These are phyloP conservation scores for Elysia chlorotica DNA, from an alignment of 1,140 invertebrate genomes.

Conservation along the genomic window DNA sequence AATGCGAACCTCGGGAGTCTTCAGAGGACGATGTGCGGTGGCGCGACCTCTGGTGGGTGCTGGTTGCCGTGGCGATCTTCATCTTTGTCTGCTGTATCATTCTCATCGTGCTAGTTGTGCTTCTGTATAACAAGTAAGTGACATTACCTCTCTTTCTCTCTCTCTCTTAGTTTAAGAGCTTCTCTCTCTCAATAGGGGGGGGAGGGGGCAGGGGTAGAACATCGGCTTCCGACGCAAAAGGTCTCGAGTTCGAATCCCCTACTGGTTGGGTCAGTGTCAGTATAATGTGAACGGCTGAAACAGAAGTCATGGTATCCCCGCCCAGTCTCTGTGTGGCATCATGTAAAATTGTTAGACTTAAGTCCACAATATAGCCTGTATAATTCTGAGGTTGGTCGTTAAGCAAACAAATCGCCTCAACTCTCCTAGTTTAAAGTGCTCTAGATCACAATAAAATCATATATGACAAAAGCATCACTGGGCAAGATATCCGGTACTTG, in stretches of 20 bases:
- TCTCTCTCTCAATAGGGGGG: neutral
- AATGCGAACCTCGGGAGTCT: slow-evolving; percentile 36
- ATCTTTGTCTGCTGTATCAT: slow-evolving; percentile 47
- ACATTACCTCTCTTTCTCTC: too few relatives aligned
- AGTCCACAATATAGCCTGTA: too few relatives aligned
- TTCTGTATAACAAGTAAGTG: slow-evolving; percentile 40
- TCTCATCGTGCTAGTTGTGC: slow-evolving; percentile 36
- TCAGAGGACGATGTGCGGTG: slow-evolving; percentile 30
- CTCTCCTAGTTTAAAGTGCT: too few relatives aligned
- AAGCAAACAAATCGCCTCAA: too few relatives aligned
- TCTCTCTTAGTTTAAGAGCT: neutral
- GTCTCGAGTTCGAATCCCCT: neutral
- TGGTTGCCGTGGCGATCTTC: slow-evolving; percentile 52
- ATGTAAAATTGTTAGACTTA: too few relatives aligned
- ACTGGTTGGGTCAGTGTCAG: neutral
- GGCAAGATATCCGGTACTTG: too few relatives aligned
- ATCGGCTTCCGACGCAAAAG: neutral
- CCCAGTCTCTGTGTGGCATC: too few relatives aligned
- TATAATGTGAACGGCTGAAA: too few relatives aligned
- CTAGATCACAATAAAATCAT: too few relatives aligned
- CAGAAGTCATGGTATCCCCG: too few relatives aligned
- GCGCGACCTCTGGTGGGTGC: slow-evolving; percentile 51
- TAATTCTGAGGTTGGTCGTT: too few relatives aligned
- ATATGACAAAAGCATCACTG: too few relatives aligned
- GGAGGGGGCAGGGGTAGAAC: neutral